phyloP scores from a whole-genome alignment of 2,888 invertebrate species.

The Norana najaformis region DNA sequence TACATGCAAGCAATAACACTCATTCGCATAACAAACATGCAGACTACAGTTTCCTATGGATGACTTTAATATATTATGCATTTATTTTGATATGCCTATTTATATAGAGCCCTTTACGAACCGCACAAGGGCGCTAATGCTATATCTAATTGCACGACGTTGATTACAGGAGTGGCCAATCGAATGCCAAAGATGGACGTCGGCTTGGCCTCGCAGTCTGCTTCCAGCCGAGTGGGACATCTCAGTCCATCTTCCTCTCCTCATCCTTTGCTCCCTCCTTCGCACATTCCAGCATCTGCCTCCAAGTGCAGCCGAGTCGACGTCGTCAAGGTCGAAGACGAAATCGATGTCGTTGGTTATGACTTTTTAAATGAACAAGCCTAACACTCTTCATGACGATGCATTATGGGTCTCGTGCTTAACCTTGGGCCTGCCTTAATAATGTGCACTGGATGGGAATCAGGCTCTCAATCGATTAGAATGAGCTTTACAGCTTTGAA shows the following conservation, averaged over 20 bases:
- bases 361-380: background rate
- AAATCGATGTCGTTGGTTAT: slow-evolving; percentile 22
- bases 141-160: background rate
- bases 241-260: background rate
- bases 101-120: background rate
- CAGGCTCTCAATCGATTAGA: too few species aligned
- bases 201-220: background rate
- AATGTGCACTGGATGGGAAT: background rate
- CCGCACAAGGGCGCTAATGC: too few species aligned
- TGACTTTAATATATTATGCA: too few species aligned
- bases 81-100: too few species aligned
- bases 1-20: background rate
- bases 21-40: too few species aligned
- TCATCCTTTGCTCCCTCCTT: background rate
- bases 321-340: background rate
- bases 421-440: background rate
- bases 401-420: background rate
- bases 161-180: background rate
- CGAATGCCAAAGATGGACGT: background rate
- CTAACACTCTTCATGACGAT: background rate
- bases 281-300: background rate
- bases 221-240: background rate
- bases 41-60: too few species aligned
- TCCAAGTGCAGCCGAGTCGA: background rate
- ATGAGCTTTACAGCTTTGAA: too few species aligned